Percentiles rank a stretch among this genome's conserved stretches.
phyloP scores from a whole-genome alignment of 2,797 vertebrate genomes.

The Taeniopygia guttata region DNA sequence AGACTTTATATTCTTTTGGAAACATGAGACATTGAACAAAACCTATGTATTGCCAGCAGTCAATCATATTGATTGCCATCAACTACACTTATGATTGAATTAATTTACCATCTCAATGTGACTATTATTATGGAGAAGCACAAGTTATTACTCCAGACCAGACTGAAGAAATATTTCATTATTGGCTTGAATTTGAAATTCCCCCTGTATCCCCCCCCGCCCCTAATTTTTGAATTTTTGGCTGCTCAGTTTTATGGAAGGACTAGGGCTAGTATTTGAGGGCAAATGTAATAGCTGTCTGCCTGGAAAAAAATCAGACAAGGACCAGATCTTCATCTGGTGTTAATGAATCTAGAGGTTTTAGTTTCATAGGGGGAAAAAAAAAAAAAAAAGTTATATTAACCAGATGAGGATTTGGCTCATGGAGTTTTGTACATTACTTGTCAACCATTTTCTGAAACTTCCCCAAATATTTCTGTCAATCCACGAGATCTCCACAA shows the following conservation, averaged over 20 bases:
- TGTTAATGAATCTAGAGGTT: slow-evolving; percentile 42
- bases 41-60: background rate
- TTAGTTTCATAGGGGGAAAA: slow-evolving; percentile 35
- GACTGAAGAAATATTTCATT: background rate
- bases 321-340: slow-evolving; percentile 55
- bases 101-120: background rate
- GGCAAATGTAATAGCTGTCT: slow-evolving; percentile 22
- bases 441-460: slow-evolving; percentile 14
- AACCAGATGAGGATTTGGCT: slow-evolving; percentile 49
- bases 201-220: background rate
- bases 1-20: background rate
- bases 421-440: background rate
- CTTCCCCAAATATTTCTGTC: background rate
- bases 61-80: background rate
- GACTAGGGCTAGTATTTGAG: slow-evolving; percentile 10
- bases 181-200: background rate
- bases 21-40: background rate
- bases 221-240: slow-evolving; percentile 13
- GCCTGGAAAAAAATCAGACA: slow-evolving; percentile 53
- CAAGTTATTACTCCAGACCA: background rate
- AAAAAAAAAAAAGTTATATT: slow-evolving; percentile 10
- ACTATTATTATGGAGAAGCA: background rate
- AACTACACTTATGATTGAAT: background rate
- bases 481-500: background rate
- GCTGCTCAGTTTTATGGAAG: slow-evolving; percentile 26